These are phyloP conservation scores for Zaprionus tsacasi DNA, from an alignment of 1,140 invertebrate genomes.

Conservation along the genomic window DNA sequence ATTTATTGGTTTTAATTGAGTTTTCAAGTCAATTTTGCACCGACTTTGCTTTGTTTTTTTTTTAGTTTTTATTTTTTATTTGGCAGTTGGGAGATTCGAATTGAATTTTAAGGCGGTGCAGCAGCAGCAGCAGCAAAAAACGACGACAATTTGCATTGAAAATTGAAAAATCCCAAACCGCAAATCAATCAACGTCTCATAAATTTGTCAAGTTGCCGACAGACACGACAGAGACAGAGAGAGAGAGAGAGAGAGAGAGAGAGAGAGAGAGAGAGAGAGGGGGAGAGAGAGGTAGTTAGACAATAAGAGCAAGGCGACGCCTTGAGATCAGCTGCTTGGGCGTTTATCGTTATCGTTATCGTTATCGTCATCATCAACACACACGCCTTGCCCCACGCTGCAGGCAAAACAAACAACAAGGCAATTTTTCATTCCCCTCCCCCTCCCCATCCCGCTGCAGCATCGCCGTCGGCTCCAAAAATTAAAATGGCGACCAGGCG, in stretches of 20 bases:
- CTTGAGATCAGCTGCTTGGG: constrained; percentile 53
- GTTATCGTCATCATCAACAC: constrained; percentile 46
- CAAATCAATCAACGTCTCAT: constrained; percentile 84
- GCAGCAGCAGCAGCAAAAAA: constrained; percentile 20
- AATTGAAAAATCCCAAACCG: constrained; percentile 54
- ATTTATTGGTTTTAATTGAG: constrained; percentile 77
- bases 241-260: constrained; percentile 6
- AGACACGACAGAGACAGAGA: constrained; percentile 17
- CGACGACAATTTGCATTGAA: constrained; percentile 23
- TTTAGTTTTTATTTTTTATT: constrained; percentile 14
- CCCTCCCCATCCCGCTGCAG: constrained; percentile 27
- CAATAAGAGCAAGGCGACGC: constrained; percentile 8
- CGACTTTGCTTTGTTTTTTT: constrained; percentile 31
- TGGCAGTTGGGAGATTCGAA: constrained; percentile 17
- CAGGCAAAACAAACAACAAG: constrained; percentile 68
- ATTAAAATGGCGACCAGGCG: constrained; percentile 56
- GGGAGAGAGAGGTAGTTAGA: background rate
- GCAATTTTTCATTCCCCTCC: constrained; percentile 75
- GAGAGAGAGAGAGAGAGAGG: background rate
- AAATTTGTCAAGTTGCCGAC: constrained; percentile 79
- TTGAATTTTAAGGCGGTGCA: constrained; percentile 22
- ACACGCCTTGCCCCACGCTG: constrained; percentile 28
- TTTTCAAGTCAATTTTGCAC: constrained; percentile 39
- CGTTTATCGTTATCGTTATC: constrained; percentile 51
- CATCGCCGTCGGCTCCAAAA: constrained; percentile 41